phyloP scores from a whole-genome alignment of 2,888 invertebrate genomes.

The Leucophenga montana region DNA sequence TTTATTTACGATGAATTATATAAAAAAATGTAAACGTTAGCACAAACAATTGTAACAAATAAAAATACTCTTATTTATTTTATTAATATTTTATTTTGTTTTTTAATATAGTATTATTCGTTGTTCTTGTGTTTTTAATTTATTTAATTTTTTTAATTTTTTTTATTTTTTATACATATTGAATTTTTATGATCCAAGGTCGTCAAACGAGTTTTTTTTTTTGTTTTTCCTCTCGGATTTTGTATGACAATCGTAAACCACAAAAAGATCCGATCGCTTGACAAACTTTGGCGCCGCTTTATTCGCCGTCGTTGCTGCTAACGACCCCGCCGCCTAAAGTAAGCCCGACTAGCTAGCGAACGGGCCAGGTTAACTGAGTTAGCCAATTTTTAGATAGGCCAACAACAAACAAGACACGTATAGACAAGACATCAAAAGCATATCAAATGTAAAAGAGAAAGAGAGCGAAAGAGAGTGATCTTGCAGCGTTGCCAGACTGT shows the following conservation, averaged over 20 bases:
- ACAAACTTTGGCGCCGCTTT: slow-evolving; percentile 64
- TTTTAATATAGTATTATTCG: slow-evolving; percentile 35
- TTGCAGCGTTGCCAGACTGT: slow-evolving; percentile 34
- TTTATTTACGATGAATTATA: no score
- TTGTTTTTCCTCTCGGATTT: slow-evolving; percentile 34
- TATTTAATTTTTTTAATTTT: background rate
- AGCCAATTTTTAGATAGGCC: background rate
- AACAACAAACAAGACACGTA: background rate
- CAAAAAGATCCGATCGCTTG: slow-evolving; percentile 60
- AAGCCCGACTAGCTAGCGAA: background rate
- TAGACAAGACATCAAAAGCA: background rate
- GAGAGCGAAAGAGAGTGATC: background rate
- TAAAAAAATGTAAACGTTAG: no score
- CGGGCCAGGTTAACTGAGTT: background rate
- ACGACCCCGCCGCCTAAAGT: slow-evolving; percentile 37
- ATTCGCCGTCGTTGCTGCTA: slow-evolving; percentile 55
- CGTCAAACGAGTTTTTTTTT: slow-evolving; percentile 66
- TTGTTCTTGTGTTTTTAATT: slow-evolving; percentile 6
- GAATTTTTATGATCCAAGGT: slow-evolving; percentile 69
- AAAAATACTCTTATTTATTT: no score
- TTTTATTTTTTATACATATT: slow-evolving; percentile 37
- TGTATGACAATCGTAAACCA: slow-evolving; percentile 58
- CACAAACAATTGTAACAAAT: no score
- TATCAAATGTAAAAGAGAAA: no score
- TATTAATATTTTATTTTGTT: no score